A percentile compares a stretch with the other conserved stretches of the same genome.
Conservation (phyloP, 92 coral and sea anemone species). For the Paragorgia papillata region DNA sequence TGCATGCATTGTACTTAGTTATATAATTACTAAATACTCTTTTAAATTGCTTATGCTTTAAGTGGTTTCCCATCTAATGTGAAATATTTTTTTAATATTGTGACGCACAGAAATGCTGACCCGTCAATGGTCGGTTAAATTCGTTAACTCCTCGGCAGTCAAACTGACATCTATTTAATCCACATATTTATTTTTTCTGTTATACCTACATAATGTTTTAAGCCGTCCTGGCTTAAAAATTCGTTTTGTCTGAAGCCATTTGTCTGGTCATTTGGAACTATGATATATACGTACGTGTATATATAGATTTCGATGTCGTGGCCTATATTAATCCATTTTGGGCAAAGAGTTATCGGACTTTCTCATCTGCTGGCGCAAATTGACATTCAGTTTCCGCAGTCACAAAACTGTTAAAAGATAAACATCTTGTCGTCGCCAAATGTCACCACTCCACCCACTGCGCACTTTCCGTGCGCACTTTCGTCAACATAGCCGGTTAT, state of each 20-base stretch:
- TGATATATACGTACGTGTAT: no score
- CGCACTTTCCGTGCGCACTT: neutral
- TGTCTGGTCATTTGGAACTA: no score
- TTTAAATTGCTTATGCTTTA: no score
- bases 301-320: no score
- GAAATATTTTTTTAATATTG: no score
- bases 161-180: neutral
- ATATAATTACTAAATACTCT: no score
- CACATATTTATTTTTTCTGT: slow-evolving; percentile 15
- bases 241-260: neutral
- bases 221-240: neutral
- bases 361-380: slow-evolving; percentile 33
- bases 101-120: no score
- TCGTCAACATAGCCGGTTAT: neutral
- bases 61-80: no score
- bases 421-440: neutral
- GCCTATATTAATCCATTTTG: neutral
- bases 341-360: neutral
- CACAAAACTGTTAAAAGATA: neutral
- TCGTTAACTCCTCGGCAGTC: no score
- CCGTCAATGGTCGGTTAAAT: no score
- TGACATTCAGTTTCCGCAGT: slow-evolving; percentile 17
- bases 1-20: no score
- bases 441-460: neutral
- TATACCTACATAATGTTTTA: slow-evolving; percentile 4